Conservation (phyloP, 2,797 vertebrate genomes). For the Enteromius thamalakanensis region DNA sequence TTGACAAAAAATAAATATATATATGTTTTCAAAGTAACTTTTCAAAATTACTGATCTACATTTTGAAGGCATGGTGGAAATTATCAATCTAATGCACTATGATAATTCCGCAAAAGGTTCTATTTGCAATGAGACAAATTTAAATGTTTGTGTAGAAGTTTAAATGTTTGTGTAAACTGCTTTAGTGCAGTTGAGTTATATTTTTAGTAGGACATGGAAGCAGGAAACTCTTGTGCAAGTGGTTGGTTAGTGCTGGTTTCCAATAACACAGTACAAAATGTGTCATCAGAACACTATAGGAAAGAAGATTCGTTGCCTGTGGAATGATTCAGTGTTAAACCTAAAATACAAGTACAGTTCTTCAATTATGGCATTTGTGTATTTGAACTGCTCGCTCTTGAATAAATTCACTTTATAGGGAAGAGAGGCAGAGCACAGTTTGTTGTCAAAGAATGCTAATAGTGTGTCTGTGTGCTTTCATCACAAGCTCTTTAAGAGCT, state of each 20-base stretch:
- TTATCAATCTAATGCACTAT: not conserved
- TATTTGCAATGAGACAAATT: not conserved
- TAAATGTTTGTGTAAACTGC: not conserved
- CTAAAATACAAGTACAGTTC: not conserved
- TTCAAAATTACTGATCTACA: no score
- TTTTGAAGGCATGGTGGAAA: not conserved
- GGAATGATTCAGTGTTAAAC: not conserved
- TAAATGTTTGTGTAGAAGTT: not conserved
- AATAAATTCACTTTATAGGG: constrained; percentile 23
- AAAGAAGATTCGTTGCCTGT: not conserved
- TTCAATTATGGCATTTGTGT: constrained; percentile 24
- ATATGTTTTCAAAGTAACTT: no score
- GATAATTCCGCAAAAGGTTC: not conserved
- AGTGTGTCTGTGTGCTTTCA: constrained; percentile 37
- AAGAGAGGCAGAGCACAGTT: not conserved
- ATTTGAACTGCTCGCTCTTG: constrained; percentile 2
- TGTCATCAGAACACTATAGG: not conserved
- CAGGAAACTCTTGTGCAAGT: not conserved
- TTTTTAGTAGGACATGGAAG: not conserved
- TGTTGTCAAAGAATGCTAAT: constrained; percentile 31
- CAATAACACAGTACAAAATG: not conserved
- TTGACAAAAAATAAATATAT: no score
- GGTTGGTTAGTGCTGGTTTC: not conserved
- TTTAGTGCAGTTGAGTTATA: not conserved
- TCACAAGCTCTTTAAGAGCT: constrained; percentile 41